These are phyloP conservation scores for Tenthredo amoena DNA, from an alignment of 2,888 invertebrate species.

Conservation along the genomic window DNA sequence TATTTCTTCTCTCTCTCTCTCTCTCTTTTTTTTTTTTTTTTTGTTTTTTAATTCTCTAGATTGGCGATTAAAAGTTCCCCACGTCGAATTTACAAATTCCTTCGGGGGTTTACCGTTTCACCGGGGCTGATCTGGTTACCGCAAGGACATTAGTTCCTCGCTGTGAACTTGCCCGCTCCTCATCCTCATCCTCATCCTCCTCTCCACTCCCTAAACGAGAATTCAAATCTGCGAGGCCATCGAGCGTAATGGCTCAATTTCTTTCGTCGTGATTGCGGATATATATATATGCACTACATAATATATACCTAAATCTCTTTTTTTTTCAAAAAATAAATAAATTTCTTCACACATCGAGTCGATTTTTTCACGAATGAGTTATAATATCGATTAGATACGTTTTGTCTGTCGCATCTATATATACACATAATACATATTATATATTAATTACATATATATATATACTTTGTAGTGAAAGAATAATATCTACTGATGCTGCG, in stretches of 20 bases:
- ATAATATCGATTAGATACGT: too few relatives aligned
- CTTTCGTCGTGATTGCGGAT: constrained; percentile 52
- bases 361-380: too few relatives aligned
- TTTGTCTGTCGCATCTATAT: too few relatives aligned
- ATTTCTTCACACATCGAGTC: too few relatives aligned
- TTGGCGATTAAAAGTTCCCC: constrained; percentile 72
- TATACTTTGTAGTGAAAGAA: not conserved
- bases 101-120: constrained; percentile 58
- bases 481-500: not conserved
- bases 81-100: constrained; percentile 73
- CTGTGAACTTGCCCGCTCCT: constrained; percentile 46
- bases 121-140: constrained; percentile 42
- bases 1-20: too few relatives aligned
- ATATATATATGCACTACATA: not conserved
- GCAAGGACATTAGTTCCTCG: constrained; percentile 55
- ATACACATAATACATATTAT: too few relatives aligned
- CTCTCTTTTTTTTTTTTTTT: not conserved
- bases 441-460: not conserved
- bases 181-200: constrained; percentile 25
- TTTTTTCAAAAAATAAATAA: not conserved
- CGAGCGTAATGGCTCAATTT: constrained; percentile 66
- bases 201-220: constrained; percentile 61
- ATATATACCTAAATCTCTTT: not conserved
- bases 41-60: constrained; percentile 57
- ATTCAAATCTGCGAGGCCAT: constrained; percentile 67